Percentiles rank a stretch among this genome's conserved stretches.
These are phyloP conservation scores for Temnothorax curvispinosus DNA, from an alignment of 1,140 invertebrate species.

Conservation along the genomic window DNA sequence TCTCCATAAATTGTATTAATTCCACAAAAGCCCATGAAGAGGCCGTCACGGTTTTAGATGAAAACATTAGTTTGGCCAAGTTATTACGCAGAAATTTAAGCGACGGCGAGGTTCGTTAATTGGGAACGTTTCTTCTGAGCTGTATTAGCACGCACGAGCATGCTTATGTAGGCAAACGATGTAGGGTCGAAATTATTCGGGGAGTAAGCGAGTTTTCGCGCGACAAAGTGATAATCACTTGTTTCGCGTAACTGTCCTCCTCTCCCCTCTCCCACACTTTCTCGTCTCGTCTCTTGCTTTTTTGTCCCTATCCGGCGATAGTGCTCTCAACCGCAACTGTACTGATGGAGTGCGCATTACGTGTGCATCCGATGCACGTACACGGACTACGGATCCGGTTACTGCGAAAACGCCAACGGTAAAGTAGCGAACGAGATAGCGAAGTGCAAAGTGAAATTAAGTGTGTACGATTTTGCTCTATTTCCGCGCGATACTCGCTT, in stretches of 20 bases:
- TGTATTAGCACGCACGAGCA: constrained; percentile 19
- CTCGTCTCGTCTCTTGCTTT: background rate
- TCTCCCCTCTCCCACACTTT: background rate
- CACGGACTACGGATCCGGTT: constrained; percentile 8
- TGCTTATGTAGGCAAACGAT: constrained; percentile 2
- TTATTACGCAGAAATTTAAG: constrained; percentile 8
- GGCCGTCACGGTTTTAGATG: background rate
- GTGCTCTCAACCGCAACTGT: constrained; percentile 44
- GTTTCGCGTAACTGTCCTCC: constrained; percentile 15
- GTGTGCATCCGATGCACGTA: constrained; percentile 41
- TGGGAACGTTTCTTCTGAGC: background rate
- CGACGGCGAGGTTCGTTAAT: background rate
- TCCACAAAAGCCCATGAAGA: background rate
- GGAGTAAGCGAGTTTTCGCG: constrained; percentile 47
- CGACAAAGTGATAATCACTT: constrained; percentile 53
- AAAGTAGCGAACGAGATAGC: constrained; percentile 45
- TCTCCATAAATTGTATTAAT: constrained; percentile 9
- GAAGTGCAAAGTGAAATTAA: constrained; percentile 57
- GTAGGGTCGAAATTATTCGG: constrained; percentile 28
- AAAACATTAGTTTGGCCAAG: background rate
- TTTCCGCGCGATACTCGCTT: background rate
- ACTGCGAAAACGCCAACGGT: constrained; percentile 45
- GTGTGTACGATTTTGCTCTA: constrained; percentile 27
- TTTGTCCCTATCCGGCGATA: constrained; percentile 19
- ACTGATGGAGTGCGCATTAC: constrained; percentile 48